Percentiles rank a stretch among this genome's conserved stretches.
These are phyloP conservation scores for Chrysomallon squamiferum DNA, from an alignment of 1,140 invertebrate genomes.

Conservation along the genomic window DNA sequence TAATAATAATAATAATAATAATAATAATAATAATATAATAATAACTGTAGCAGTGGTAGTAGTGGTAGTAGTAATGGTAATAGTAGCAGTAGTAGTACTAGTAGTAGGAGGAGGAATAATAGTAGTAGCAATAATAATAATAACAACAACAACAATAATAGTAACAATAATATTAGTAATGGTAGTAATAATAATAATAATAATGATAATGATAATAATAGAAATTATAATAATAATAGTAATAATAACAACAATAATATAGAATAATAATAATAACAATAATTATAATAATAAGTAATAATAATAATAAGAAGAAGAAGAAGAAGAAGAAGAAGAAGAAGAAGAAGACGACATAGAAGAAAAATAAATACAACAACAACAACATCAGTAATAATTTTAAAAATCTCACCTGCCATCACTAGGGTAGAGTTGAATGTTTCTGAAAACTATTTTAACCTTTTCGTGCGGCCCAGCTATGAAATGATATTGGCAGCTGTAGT, in stretches of 20 bases:
- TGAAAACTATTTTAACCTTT: conserved; percentile 61
- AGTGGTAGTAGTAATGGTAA: no score
- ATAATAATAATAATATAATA: no score
- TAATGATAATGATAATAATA: neutral
- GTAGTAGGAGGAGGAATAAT: no score
- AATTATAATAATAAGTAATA: neutral
- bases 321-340: no score
- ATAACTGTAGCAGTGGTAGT: no score
- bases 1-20: no score
- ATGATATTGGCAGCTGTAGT: conserved; percentile 79
- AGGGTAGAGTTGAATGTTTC: conserved; percentile 47
- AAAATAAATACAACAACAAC: no score
- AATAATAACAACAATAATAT: neutral
- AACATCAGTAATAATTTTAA: no score
- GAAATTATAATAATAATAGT: neutral
- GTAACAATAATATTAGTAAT: neutral
- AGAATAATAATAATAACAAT: neutral
- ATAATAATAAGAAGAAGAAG: neutral
- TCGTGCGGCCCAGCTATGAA: conserved; percentile 68
- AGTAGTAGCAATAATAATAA: neutral
- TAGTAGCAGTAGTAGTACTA: no score
- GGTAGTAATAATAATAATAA: neutral
- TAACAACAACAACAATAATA: neutral
- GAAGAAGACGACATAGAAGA: no score
- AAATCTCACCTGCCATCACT: conserved; percentile 32